phyloP scores from a whole-genome alignment of 2,113 vertebrate species.

The Nerophis lumbriciformis region DNA sequence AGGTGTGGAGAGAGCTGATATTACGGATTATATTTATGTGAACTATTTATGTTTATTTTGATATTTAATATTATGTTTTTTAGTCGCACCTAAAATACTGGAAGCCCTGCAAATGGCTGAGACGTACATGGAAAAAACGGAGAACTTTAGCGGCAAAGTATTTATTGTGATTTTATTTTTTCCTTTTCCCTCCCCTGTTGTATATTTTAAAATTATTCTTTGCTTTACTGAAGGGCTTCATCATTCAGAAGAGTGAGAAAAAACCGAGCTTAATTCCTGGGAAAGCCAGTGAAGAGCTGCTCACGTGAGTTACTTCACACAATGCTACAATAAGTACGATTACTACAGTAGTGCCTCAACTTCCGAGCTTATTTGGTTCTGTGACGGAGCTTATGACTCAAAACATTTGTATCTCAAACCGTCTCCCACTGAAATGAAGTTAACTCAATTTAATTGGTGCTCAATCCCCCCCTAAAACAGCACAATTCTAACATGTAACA shows the following conservation, averaged over 20 bases:
- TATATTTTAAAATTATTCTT: background rate
- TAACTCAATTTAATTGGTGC: too few relatives aligned
- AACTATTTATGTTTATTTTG: background rate
- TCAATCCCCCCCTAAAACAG: too few relatives aligned
- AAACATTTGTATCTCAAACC: too few relatives aligned
- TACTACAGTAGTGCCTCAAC: too few relatives aligned
- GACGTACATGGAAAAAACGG: conserved; percentile 79
- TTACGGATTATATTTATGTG: background rate
- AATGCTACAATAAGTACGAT: too few relatives aligned
- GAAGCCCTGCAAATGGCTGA: conserved; percentile 84
- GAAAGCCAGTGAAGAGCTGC: conserved; percentile 83
- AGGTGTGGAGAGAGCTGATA: conserved; percentile 47
- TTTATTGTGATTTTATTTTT: background rate
- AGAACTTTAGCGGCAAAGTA: conserved; percentile 84
- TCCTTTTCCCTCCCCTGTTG: background rate
- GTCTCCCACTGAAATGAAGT: too few relatives aligned
- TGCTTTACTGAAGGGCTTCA: conserved; percentile 79
- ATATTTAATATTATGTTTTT: background rate
- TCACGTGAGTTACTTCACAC: conserved; percentile 77
- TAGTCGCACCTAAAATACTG: conserved; percentile 74
- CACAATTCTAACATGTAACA: too few relatives aligned
- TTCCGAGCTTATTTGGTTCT: too few relatives aligned
- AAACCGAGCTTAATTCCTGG: conserved; percentile 82
- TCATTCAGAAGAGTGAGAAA: conserved; percentile 92
- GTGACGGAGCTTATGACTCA: too few relatives aligned